phyloP scores from a whole-genome alignment of 1,140 invertebrate species.

The Marisa cornuarietis region DNA sequence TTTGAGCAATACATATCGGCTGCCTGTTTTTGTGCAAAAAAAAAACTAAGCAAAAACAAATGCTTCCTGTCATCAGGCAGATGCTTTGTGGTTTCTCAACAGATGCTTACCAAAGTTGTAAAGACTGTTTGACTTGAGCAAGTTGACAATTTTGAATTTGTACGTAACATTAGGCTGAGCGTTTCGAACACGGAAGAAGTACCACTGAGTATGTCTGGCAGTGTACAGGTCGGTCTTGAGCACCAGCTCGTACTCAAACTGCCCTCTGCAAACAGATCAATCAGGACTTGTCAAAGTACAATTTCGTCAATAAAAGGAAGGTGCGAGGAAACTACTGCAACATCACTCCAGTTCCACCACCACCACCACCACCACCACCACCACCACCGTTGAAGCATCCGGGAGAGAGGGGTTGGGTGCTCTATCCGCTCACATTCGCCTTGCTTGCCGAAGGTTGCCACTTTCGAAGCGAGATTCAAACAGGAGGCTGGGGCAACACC shows the following conservation, averaged over 20 bases:
- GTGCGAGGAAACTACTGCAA: too few relatives aligned
- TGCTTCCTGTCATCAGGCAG: too few relatives aligned
- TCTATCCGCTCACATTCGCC: conserved; percentile 59
- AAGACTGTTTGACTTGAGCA: conserved; percentile 62
- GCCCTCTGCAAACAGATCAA: conserved; percentile 56
- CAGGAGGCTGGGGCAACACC: conserved; percentile 58
- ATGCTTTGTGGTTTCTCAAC: too few relatives aligned
- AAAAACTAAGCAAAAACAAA: too few relatives aligned
- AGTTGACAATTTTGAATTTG: conserved; percentile 63
- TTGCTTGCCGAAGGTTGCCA: conserved; percentile 63
- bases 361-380: neutral
- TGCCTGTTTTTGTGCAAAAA: too few relatives aligned
- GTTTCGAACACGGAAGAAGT: conserved; percentile 65
- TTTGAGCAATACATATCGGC: too few relatives aligned
- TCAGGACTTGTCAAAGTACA: neutral
- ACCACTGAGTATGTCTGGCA: conserved; percentile 66
- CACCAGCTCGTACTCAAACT: conserved; percentile 66
- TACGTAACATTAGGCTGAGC: conserved; percentile 59
- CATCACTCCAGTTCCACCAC: neutral
- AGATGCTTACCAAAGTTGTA: conserved; percentile 60
- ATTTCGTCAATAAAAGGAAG: too few relatives aligned
- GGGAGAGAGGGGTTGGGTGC: neutral
- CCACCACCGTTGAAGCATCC: neutral
- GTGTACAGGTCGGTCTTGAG: conserved; percentile 65
- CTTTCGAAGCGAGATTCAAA: conserved; percentile 67